Evolutionary conservation across 2,888 invertebrate species (phyloP), one percentile per base, ranked within the genome.

Genomic region (Baronia brevicornis): DNA sequence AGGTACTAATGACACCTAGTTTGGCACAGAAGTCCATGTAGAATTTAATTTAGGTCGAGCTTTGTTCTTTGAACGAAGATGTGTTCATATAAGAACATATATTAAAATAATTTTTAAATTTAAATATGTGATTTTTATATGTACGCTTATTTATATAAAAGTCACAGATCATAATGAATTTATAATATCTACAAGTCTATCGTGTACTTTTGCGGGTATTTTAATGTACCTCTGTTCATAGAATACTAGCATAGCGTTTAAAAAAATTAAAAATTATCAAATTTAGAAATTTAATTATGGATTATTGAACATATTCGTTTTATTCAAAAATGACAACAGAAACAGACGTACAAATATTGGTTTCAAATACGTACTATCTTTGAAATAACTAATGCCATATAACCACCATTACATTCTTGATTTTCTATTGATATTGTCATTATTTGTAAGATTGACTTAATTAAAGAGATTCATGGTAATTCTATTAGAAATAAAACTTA

Each of bases 21-120:
- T 82, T 82, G 82, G 82, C 82, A 82, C 82, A 77, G 54, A 57
- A 60, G 59, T 70, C 52, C 41, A 38, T 41, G 37, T 32, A 45
- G 40, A 40, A 19, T 19, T 12, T 31, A 38, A 30, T 33, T 23
- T 41, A 38, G 39, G 36, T 38, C 38, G 33, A 44, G 33, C 32
- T 36, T 39, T 41, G 31, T 36, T 38, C 12, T 26, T 14, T 21
- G 39, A 33, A 27, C 36, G 21, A 28, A 15, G 19, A 18, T 19
- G 30, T 15, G 21, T 8, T 9, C 14, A 43, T 46, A 41, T 30
- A 17, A 38, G 44, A 32, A 25, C 33, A 30, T 20, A 33, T 38
- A 46, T 39, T 23, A 39, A 41, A 42, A 32, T 32, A 34, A 37
- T 37, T 41, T 36, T 42, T 50, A 47, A 37, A n/a, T n/a, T n/a